Conservation (phyloP, 2,113 vertebrate species). For the Lipophrys pholis region DNA sequence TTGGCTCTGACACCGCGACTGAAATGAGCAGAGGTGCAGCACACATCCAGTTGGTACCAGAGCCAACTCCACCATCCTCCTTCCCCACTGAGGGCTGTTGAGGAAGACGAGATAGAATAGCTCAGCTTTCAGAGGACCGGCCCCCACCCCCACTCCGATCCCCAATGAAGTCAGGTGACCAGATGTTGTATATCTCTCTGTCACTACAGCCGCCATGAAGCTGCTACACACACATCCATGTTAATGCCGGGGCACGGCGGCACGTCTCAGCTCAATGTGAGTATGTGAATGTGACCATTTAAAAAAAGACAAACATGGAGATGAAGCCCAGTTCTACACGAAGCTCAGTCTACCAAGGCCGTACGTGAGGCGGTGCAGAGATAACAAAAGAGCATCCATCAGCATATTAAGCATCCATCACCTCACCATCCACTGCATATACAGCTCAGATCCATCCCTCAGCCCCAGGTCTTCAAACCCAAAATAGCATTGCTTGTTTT, state of each 20-base stretch:
- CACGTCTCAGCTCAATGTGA: slow-evolving; percentile 19
- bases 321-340: slow-evolving; percentile 19
- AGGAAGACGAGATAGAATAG: slow-evolving; percentile 64
- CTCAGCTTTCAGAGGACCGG: slow-evolving; percentile 66
- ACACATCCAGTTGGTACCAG: slow-evolving; percentile 21
- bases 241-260: slow-evolving; percentile 44
- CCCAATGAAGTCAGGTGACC: slow-evolving; percentile 81
- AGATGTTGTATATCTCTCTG: slow-evolving; percentile 81
- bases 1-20: slow-evolving; percentile 25
- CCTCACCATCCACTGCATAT: slow-evolving; percentile 47
- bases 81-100: slow-evolving; percentile 39
- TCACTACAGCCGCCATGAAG: slow-evolving; percentile 76
- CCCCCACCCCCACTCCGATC: slow-evolving; percentile 73
- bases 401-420: slow-evolving; percentile 64
- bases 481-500: slow-evolving; percentile 77
- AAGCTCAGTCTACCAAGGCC: slow-evolving; percentile 43
- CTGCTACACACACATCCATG: slow-evolving; percentile 65
- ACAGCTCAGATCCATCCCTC: slow-evolving; percentile 57
- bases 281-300: slow-evolving; percentile 1
- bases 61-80: slow-evolving; percentile 41
- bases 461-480: slow-evolving; percentile 61
- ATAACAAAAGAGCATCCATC: slow-evolving; percentile 76
- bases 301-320: background rate
- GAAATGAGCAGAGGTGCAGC: slow-evolving; percentile 24
- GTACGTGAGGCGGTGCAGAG: slow-evolving; percentile 51